Evolutionary conservation across 2,113 vertebrate genomes (phyloP).

Genomic region (Calypte anna): DNA sequence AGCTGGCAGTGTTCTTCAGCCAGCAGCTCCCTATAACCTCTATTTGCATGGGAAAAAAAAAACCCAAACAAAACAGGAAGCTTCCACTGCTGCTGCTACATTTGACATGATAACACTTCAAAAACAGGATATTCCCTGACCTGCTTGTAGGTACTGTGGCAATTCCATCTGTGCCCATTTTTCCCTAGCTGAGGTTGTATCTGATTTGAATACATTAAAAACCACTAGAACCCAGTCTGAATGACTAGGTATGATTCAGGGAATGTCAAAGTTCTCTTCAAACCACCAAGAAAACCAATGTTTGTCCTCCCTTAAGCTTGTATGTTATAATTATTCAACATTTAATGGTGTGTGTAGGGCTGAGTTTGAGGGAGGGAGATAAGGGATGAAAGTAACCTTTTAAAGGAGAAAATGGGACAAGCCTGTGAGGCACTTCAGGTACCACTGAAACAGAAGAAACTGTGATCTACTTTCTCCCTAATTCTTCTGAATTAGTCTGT

Average conservation of each 20-base stretch:
- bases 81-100: not conserved
- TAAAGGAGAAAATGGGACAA: not conserved
- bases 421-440: not conserved
- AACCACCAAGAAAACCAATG: not conserved
- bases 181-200: not conserved
- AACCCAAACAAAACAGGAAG: not conserved
- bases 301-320: not conserved
- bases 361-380: not conserved
- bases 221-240: not conserved
- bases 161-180: not conserved
- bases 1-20: not conserved
- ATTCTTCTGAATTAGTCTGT: not conserved
- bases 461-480: not conserved
- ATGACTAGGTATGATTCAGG: not conserved
- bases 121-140: conserved; percentile 11
- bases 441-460: not conserved
- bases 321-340: not conserved
- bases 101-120: not conserved
- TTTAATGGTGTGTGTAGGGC: not conserved
- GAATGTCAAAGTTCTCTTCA: not conserved
- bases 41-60: not conserved
- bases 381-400: conserved; percentile 14
- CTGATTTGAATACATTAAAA: not conserved
- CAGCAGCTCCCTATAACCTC: not conserved
- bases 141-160: not conserved